phyloP scores from a whole-genome alignment of 1,140 invertebrate species.

The Temnothorax curvispinosus region DNA sequence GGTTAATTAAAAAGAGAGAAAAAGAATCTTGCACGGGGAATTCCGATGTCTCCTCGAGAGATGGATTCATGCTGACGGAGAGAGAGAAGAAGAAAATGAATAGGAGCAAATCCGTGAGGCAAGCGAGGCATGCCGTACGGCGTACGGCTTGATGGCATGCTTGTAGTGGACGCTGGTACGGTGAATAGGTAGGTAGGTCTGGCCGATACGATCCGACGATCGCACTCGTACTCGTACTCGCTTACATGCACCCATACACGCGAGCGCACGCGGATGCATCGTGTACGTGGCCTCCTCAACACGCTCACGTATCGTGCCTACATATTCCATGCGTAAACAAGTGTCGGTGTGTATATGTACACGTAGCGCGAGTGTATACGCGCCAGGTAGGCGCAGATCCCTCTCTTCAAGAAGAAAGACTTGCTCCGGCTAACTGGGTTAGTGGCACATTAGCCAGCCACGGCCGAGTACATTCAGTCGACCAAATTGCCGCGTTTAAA shows the following conservation, averaged over 20 bases:
- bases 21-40: not conserved
- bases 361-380: not conserved
- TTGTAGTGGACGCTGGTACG: constrained; percentile 69
- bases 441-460: constrained; percentile 83
- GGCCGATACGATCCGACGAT: constrained; percentile 42
- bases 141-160: not conserved
- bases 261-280: not conserved
- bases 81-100: constrained; percentile 57
- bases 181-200: constrained; percentile 73
- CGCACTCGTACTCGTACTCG: not conserved
- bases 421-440: constrained; percentile 84
- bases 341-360: constrained; percentile 2
- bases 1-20: not conserved
- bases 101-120: constrained; percentile 64
- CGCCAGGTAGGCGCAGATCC: constrained; percentile 71
- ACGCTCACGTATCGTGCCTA: not conserved
- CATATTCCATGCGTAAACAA: not conserved
- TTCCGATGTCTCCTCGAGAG: not conserved
- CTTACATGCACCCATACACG: not conserved
- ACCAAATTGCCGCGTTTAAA: constrained; percentile 82
- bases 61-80: not conserved
- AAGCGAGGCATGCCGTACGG: constrained; percentile 75
- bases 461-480: constrained; percentile 80
- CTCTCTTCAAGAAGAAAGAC: constrained; percentile 82
- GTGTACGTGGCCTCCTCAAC: not conserved